Evolutionary conservation across 2,113 vertebrate species (phyloP), one percentile per base, ranked within the genome.

Genomic region (Leptobrachium ailaonicum): DNA sequence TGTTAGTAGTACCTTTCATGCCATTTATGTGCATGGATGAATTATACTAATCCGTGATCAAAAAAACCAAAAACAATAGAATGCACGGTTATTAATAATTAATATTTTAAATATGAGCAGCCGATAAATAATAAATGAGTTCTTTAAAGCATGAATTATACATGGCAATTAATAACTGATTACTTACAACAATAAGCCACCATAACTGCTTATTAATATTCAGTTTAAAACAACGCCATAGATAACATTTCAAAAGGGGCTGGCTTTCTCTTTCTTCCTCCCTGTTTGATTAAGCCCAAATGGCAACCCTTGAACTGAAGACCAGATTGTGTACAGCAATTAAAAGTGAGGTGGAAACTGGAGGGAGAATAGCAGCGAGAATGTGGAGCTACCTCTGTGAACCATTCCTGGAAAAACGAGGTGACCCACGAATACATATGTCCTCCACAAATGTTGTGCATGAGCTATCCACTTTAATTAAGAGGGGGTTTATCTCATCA

Each of bases 91-190:
- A 68, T 81, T 41, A 75, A 81, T 81, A 69, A 81, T 81, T 74
- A 20, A 81, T 58, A 45, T 62, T 56, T 75, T 60, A 75, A 81
- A 81, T 74, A 75, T 81, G 79, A 69, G 56, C 20, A 62, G 66
- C 8, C 2, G 12, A 75, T 81, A 40, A 74, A 81, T 81, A 81
- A 81, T 81, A 69, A 62, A 81, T 75, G 72, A 47, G 40, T 50
- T 62, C 71, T 73, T 73, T 68, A 67, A 74, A 47, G 56, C 6
- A 81, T 81, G 66, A 81, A 81, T 81, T 81, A 81, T 81, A 32
- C 14, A 81, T 81, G 79, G 44, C 79, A 81, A 81, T 81, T 81
- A 81, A 81, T 74, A 74, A 75, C 70, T 75, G 71, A 80, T 72
- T 74, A 58, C 79, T 67, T 69, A 69, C 79, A 69, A 81, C 79